Base-by-base conservation (phyloP, 2,888 invertebrate genomes). In the Apomyelois bistriatella region DNA sequence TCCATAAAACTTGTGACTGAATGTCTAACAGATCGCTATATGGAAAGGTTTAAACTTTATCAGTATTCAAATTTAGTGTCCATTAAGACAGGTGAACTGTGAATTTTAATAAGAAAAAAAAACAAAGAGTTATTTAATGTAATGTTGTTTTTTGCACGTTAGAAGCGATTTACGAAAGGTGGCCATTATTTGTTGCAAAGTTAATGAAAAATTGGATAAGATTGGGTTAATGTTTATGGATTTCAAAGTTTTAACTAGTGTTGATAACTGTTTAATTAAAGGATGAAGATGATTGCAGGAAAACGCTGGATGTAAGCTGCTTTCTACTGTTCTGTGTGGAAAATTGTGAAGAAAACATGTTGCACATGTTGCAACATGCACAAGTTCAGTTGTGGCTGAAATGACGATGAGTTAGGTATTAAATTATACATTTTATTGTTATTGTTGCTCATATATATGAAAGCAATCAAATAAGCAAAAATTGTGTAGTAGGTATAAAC, bases 1-100 rank as follows among this genome's bases (percentile, higher is more conserved):
- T 38, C 10, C 48, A 49, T 37, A 38, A 49, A 38, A 48, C 37
- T 37, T 37, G 36, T 36, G 28, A n/a, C 37, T 48, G 15, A 40
- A 49, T 15, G 12, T 38, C 9, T 35, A 37, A 38, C 30, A 30
- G 46, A 46, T 15, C 8, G 4, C 13, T 30, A 43, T 43, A 28
- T 22, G 40, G 9, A 40, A 43, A 43, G 9, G 16, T 35, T 40
- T 40, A 15, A 5, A 37, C 12, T 10, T 16, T 40, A 40, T 40
- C 40, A 40, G 13, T 12, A 46, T 46, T 15, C 16, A 46, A 35
- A 46, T 41, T 12, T 43, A 30, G 30, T 43, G 43, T 13, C n/a
- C 42, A 32, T 16, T 5, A 32, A 15, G 32, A 32, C 46, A 46
- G 46, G 46, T 46, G 46, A 46, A 46, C 3, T 10, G 30, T 12